Percentiles rank a stretch among this genome's conserved stretches.
These are phyloP conservation scores for Frankliniella intonsa DNA, from an alignment of 2,888 invertebrate species.

Conservation along the genomic window DNA sequence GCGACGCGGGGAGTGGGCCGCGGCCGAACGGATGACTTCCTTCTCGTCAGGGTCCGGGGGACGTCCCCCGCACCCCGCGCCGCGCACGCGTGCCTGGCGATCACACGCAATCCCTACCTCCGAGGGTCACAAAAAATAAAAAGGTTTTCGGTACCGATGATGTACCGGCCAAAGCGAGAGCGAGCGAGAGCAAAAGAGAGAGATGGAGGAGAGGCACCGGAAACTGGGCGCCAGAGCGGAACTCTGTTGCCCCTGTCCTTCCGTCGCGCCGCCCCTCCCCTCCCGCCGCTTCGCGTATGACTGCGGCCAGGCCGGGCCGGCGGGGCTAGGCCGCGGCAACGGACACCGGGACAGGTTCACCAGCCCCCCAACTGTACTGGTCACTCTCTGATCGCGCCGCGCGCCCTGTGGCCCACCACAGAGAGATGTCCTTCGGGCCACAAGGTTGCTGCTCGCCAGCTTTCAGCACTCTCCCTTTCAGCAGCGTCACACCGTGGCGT, in stretches of 20 bases:
- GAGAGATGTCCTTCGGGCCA: too few relatives aligned
- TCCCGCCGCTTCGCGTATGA: background rate
- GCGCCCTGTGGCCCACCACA: too few relatives aligned
- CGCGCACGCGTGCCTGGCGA: background rate
- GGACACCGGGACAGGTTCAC: background rate
- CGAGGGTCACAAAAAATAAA: too few relatives aligned
- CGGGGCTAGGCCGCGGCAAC: background rate
- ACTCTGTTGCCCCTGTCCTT: background rate
- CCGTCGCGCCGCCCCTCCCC: background rate
- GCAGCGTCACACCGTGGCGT: too few relatives aligned
- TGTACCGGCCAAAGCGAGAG: background rate
- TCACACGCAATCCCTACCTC: too few relatives aligned
- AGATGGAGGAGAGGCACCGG: background rate
- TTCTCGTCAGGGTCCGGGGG: background rate
- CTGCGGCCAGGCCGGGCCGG: background rate
- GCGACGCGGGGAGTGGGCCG: too few relatives aligned
- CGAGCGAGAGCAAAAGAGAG: background rate
- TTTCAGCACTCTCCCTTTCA: too few relatives aligned
- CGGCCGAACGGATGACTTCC: too few relatives aligned
- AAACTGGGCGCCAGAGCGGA: slow-evolving; percentile 12
- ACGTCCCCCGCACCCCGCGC: background rate
- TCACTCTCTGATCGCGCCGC: too few relatives aligned
- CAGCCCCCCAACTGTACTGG: background rate
- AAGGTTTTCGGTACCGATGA: too few relatives aligned
- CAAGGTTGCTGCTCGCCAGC: too few relatives aligned